Evolutionary conservation across 2,888 invertebrate species (phyloP).

Genomic region (Pyrocoelia pectoralis): DNA sequence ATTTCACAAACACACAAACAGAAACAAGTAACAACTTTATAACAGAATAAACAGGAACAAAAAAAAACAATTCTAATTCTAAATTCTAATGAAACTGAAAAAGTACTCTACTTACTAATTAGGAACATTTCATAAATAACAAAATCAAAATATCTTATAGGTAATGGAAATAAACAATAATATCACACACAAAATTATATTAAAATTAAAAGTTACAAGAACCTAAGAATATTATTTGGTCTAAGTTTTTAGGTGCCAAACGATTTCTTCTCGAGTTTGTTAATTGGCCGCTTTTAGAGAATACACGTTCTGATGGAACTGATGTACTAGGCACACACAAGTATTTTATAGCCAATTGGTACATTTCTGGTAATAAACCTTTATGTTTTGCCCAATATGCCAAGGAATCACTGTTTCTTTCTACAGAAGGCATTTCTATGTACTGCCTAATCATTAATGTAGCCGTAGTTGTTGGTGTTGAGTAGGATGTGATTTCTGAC

Average conservation of each 20-base stretch:
- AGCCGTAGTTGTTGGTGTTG: conserved; percentile 21
- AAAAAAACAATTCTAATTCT: too few relatives aligned
- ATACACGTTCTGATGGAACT: conserved; percentile 43
- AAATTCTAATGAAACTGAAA: too few relatives aligned
- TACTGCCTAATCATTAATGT: conserved; percentile 31
- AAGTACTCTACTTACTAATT: too few relatives aligned
- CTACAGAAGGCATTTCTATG: conserved; percentile 29
- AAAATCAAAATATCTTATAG: too few relatives aligned
- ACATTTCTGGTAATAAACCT: conserved; percentile 39
- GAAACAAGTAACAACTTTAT: too few relatives aligned
- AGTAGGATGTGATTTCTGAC: conserved; percentile 12
- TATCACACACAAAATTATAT: too few relatives aligned
- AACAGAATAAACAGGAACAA: too few relatives aligned
- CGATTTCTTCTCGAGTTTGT: conserved; percentile 40
- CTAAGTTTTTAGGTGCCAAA: conserved; percentile 36
- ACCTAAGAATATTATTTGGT: conserved; percentile 37
- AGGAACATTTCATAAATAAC: too few relatives aligned
- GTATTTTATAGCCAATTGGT: conserved; percentile 39
- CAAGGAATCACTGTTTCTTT: conserved; percentile 34
- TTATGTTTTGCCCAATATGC: conserved; percentile 39
- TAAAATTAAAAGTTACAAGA: too few relatives aligned
- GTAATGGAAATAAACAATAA: too few relatives aligned
- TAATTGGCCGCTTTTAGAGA: conserved; percentile 43
- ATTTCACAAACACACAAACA: too few relatives aligned
- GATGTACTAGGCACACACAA: conserved; percentile 41